Evolutionary conservation across 2,797 vertebrate genomes (phyloP).

Genomic region (Trichosurus vulpecula): DNA sequence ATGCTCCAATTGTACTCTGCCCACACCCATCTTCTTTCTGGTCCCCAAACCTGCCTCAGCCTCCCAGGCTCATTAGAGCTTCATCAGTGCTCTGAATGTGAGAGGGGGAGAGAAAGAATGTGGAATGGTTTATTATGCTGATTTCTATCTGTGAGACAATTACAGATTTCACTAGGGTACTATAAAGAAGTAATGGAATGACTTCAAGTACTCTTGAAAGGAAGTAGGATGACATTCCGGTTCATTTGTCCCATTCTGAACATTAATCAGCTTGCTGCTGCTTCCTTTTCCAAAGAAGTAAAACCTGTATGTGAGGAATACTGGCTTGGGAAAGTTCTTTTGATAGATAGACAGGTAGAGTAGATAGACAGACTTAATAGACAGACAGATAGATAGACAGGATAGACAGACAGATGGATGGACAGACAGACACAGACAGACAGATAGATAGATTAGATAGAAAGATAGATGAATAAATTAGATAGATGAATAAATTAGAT

Average conservation of each 20-base stretch:
- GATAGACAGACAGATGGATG: too few species aligned
- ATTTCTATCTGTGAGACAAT: neutral
- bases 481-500: too few species aligned
- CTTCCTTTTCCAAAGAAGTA: neutral
- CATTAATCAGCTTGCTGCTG: neutral
- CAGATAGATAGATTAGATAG: too few species aligned
- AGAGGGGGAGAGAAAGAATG: neutral
- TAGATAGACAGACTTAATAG: neutral
- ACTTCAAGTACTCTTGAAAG: neutral
- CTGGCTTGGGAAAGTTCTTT: neutral
- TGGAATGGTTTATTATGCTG: neutral
- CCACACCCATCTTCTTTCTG: neutral
- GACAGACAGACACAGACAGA: too few species aligned
- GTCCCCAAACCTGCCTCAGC: neutral
- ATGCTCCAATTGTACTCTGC: neutral
- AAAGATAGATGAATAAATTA: too few species aligned
- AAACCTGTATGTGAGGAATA: neutral
- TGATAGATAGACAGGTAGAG: neutral
- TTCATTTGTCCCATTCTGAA: neutral
- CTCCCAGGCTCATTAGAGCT: neutral
- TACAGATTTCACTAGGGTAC: neutral
- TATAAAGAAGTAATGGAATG: neutral
- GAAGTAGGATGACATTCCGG: neutral
- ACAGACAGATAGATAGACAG: too few species aligned
- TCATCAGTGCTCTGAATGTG: neutral